Evolutionary conservation across 92 coral and sea anemone genomes (phyloP).

Genomic region (Hydrozoanthus gracilis): DNA sequence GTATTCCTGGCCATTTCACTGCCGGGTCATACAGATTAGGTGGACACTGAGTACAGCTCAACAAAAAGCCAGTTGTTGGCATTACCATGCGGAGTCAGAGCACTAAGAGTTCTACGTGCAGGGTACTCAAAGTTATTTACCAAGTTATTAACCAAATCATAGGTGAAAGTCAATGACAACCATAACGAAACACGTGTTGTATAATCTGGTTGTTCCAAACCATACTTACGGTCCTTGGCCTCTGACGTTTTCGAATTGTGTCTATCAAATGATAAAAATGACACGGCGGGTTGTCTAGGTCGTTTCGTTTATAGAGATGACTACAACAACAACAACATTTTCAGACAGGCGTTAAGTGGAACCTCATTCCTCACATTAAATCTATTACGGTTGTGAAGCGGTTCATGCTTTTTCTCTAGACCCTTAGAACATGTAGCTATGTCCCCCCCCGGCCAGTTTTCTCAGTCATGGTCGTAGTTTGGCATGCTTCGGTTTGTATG

Average conservation of each 20-base stretch:
- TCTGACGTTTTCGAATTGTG: neutral
- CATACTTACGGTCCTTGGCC: constrained; percentile 22
- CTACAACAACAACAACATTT: neutral
- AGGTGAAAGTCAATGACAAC: constrained; percentile 25
- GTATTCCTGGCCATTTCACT: too few species aligned
- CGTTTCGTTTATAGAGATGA: constrained; percentile 5
- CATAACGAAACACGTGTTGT: constrained; percentile 19
- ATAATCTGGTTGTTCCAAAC: constrained; percentile 2
- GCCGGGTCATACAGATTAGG: neutral
- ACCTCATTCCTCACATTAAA: constrained; percentile 21
- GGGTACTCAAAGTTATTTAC: constrained; percentile 20
- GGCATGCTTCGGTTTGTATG: constrained; percentile 16
- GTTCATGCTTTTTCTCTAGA: constrained; percentile 11
- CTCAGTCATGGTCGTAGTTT: constrained; percentile 3
- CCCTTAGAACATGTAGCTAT: constrained; percentile 14
- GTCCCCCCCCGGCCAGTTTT: neutral
- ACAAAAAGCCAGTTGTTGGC: neutral
- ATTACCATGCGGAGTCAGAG: constrained; percentile 2
- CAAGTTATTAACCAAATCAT: constrained; percentile 9
- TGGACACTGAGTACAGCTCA: constrained; percentile 14
- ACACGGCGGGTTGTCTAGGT: neutral
- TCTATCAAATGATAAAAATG: neutral
- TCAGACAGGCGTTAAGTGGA: neutral
- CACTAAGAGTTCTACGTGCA: constrained; percentile 1
- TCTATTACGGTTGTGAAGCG: neutral